Percentiles rank a stretch among this genome's conserved stretches.
phyloP scores from a whole-genome alignment of 2,113 vertebrate genomes.

The Indri indri region DNA sequence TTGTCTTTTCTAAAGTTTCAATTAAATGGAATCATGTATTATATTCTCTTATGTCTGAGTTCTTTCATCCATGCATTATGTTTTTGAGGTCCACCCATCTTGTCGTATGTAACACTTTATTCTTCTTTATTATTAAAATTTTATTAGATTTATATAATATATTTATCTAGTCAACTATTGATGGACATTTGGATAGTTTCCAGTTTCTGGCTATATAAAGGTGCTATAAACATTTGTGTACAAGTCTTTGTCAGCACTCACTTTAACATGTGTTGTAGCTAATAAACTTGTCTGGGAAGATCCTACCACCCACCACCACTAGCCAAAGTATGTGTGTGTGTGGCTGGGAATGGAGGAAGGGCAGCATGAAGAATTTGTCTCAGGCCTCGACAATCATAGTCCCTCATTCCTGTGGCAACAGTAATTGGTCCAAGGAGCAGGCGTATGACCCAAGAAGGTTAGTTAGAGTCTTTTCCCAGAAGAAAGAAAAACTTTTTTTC shows the following conservation, averaged over 20 bases:
- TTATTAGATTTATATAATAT: background rate
- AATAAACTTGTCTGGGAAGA: background rate
- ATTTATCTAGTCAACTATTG: background rate
- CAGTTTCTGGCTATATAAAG: background rate
- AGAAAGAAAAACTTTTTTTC: background rate
- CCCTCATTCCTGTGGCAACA: background rate
- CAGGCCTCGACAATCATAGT: background rate
- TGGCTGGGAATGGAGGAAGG: background rate
- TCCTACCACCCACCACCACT: background rate
- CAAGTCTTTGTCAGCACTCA: background rate
- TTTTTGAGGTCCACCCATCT: background rate
- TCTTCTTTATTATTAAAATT: background rate
- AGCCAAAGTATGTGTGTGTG: background rate
- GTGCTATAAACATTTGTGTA: background rate
- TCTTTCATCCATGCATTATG: background rate
- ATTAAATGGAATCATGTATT: background rate
- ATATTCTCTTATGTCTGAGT: background rate
- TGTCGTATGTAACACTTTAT: background rate
- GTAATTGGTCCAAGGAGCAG: background rate
- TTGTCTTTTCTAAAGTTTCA: background rate
- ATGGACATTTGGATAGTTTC: background rate
- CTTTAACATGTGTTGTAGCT: background rate
- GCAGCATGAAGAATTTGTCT: background rate
- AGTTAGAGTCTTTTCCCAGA: background rate
- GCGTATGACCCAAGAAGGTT: background rate